Conservation (phyloP, 2,113 vertebrate genomes). For the Dicentrarchus labrax region DNA sequence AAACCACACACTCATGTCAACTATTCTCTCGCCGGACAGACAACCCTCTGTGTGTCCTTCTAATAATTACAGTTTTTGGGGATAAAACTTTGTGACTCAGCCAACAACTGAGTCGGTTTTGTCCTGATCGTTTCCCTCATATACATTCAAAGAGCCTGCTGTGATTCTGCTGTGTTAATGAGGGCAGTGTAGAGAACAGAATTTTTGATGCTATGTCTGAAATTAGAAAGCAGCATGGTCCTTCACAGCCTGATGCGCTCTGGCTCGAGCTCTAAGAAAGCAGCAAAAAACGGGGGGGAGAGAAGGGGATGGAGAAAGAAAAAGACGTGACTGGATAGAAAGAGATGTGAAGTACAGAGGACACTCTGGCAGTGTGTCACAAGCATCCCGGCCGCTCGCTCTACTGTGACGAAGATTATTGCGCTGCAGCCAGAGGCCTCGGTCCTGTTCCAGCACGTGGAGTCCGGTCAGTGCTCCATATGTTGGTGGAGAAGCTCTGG, state of each 20-base stretch:
- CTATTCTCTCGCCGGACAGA: not conserved
- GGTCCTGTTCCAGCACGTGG: constrained; percentile 37
- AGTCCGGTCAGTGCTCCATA: constrained; percentile 22
- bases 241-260: constrained; percentile 28
- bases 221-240: constrained; percentile 35
- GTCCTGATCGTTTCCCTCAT: not conserved
- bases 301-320: constrained; percentile 11
- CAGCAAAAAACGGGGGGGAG: not conserved
- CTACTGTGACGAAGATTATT: constrained; percentile 23
- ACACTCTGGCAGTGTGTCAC: constrained; percentile 26
- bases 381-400: constrained; percentile 11
- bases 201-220: constrained; percentile 3
- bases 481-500: constrained; percentile 34
- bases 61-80: not conserved
- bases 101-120: not conserved
- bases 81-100: not conserved
- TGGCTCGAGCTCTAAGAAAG: constrained; percentile 43
- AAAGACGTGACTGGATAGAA: constrained; percentile 1
- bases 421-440: constrained; percentile 46
- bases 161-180: not conserved
- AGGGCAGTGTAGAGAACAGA: constrained; percentile 7
- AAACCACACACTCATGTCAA: not conserved
- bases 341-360: constrained; percentile 33
- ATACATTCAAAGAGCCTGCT: constrained; percentile 6
- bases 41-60: not conserved